Evolutionary conservation across 2,797 vertebrate genomes (phyloP), one percentile per base, ranked within the genome.

Genomic region (Nothura maculosa): DNA sequence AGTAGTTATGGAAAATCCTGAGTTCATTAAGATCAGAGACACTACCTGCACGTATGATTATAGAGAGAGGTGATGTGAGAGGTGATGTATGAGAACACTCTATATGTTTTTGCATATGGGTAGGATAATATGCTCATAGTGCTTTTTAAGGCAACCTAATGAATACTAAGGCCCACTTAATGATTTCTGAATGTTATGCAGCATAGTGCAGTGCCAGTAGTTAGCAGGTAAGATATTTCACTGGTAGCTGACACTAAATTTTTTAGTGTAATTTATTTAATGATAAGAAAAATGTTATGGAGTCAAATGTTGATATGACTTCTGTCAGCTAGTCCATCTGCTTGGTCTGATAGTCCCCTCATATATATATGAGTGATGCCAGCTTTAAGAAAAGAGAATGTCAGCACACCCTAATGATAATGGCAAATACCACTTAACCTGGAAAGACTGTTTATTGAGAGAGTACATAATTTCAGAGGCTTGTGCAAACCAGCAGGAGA

Each of bases 1-100:
- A 27, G 14, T 18, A 16, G 66, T 43, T 83, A 52, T 3, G 27
- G 76, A 58, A 93, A 96, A 73, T 72, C 84, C 52, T 32, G 55
- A 78, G 76, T 92, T 94, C 86, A 81, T 96, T 96, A 87, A 85
- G 93, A 92, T 90, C 84, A 83, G 85, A 92, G 88, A 64, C 22
- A 50, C 66, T 90, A 45, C 84, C 81, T 73, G 24, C 36, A 60
- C 60, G 69, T 0, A 2, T 52, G 88, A 60, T 81, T 94, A 86
- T 86, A 62, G 62, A 83, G 75, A 68, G 66, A 93, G 84, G 87
- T 90, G 93, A 48, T 66, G 22, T 48, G 77, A 90, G n/a, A n/a
- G n/a, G n/a, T n/a, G n/a, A n/a, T n/a, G n/a, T n/a, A n/a, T n/a
- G n/a, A n/a, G n/a, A n/a, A n/a, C n/a, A n/a, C n/a, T n/a, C 28